phyloP scores from a whole-genome alignment of 2,113 vertebrate genomes.

The Hydrochoerus hydrochaeris region DNA sequence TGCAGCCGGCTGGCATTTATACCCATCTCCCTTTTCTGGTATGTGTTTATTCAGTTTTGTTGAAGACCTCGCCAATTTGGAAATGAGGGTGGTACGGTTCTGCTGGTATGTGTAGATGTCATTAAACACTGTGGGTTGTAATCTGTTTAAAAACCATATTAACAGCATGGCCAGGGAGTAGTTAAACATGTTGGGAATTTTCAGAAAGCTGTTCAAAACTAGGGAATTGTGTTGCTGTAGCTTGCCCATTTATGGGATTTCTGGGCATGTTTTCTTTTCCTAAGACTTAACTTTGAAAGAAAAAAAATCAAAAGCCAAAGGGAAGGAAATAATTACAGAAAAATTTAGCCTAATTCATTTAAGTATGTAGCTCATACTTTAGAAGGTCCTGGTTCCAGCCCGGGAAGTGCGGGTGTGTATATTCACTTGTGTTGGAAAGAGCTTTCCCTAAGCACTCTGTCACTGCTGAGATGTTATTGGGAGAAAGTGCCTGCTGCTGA shows the following conservation, averaged over 20 bases:
- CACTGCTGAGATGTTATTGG: constrained; percentile 64
- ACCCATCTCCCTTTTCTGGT: background rate
- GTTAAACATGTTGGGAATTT: constrained; percentile 3
- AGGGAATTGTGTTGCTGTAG: background rate
- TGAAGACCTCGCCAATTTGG: constrained; percentile 34
- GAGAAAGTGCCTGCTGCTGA: constrained; percentile 25
- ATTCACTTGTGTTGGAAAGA: constrained; percentile 60
- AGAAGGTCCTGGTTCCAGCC: constrained; percentile 13
- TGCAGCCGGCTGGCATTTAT: background rate
- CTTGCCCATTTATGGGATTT: constrained; percentile 24
- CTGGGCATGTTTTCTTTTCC: background rate
- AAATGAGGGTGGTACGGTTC: background rate
- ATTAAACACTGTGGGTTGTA: constrained; percentile 23
- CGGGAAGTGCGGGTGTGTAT: constrained; percentile 50
- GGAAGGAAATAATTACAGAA: constrained; percentile 71
- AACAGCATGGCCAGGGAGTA: background rate
- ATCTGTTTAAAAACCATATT: constrained; percentile 54
- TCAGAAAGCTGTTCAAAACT: constrained; percentile 43
- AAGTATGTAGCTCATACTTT: constrained; percentile 42
- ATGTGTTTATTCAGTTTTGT: constrained; percentile 48
- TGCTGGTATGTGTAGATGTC: constrained; percentile 15
- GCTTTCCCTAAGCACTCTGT: constrained; percentile 51
- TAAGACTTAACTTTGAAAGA: constrained; percentile 5
- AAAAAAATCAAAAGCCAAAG: constrained; percentile 47
- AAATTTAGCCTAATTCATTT: constrained; percentile 54